A percentile compares a stretch with the other conserved stretches of the same genome.
Conservation (phyloP, 2,888 invertebrate species). For the Hipparchia sbordonii region DNA sequence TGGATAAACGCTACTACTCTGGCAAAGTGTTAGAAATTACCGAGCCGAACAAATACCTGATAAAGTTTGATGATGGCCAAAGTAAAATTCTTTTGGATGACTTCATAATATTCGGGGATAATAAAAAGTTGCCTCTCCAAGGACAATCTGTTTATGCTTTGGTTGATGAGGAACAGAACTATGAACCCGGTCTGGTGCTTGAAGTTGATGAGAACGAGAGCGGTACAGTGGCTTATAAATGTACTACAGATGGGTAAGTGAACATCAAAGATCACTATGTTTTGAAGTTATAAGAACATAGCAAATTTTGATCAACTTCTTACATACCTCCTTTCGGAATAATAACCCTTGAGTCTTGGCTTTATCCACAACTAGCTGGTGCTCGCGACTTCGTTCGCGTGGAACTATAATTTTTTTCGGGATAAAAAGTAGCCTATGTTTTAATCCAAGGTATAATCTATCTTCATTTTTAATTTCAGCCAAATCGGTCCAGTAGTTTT, state of each 20-base stretch:
- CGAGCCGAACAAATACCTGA: conserved; percentile 83
- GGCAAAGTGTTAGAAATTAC: conserved; percentile 83
- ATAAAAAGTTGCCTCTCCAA: conserved; percentile 74
- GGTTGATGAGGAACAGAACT: conserved; percentile 79
- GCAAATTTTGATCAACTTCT: too few species aligned
- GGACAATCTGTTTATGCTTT: conserved; percentile 82
- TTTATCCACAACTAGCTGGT: too few species aligned
- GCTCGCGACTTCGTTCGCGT: too few species aligned
- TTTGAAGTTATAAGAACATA: too few species aligned
- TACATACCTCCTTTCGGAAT: too few species aligned
- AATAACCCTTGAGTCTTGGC: too few species aligned
- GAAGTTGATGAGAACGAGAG: conserved; percentile 71
- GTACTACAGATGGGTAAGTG: conserved; percentile 76
- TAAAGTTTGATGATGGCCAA: conserved; percentile 85
- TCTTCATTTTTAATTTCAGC: too few species aligned
- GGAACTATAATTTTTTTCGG: too few species aligned
- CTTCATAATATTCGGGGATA: conserved; percentile 83
- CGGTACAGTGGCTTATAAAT: conserved; percentile 73
- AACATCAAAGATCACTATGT: too few species aligned
- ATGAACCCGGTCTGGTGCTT: conserved; percentile 79
- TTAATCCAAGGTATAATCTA: too few species aligned
- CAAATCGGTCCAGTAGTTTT: too few species aligned
- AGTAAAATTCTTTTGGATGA: conserved; percentile 83
- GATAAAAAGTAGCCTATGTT: too few species aligned
- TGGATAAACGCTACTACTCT: conserved; percentile 86